These are phyloP conservation scores for Actias luna DNA, from an alignment of 2,888 invertebrate species.

Conservation along the genomic window DNA sequence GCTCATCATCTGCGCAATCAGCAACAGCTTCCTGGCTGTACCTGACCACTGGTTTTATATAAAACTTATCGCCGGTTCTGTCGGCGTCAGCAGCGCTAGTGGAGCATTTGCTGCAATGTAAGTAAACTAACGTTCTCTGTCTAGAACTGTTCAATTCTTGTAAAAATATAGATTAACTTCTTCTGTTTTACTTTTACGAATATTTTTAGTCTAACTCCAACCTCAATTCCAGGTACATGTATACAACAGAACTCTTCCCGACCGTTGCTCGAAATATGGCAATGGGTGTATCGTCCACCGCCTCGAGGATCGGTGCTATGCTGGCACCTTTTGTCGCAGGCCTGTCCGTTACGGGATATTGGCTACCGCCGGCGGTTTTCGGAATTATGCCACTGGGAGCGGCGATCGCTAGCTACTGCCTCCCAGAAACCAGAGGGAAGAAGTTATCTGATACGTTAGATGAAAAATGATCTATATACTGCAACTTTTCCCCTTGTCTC, in stretches of 20 bases:
- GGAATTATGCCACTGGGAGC: constrained; percentile 37
- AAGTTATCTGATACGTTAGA: constrained; percentile 16
- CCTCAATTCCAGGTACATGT: constrained; percentile 43
- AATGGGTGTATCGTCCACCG: constrained; percentile 81
- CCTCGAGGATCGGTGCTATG: constrained; percentile 81
- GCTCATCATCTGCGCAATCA: constrained; percentile 79
- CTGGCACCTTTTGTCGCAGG: constrained; percentile 81
- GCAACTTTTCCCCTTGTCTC: neutral
- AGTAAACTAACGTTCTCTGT: constrained; percentile 24
- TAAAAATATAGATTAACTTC: neutral
- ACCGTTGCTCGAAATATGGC: constrained; percentile 81
- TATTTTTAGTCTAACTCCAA: neutral
- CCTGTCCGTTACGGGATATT: constrained; percentile 27
- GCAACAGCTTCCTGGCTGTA: constrained; percentile 39
- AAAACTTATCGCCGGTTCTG: constrained; percentile 38
- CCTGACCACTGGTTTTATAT: constrained; percentile 41
- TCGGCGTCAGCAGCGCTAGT: constrained; percentile 39
- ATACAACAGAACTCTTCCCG: constrained; percentile 82
- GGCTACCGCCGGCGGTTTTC: constrained; percentile 43
- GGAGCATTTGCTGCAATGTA: constrained; percentile 44
- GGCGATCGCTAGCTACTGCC: constrained; percentile 29
- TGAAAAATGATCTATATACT: neutral
- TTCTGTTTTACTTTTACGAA: neutral
- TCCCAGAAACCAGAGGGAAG: constrained; percentile 46
- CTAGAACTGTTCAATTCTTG: neutral